Percentiles rank a stretch among this genome's conserved stretches.
These are phyloP conservation scores for Sitophilus oryzae DNA, from an alignment of 1,140 invertebrate species.

Conservation along the genomic window DNA sequence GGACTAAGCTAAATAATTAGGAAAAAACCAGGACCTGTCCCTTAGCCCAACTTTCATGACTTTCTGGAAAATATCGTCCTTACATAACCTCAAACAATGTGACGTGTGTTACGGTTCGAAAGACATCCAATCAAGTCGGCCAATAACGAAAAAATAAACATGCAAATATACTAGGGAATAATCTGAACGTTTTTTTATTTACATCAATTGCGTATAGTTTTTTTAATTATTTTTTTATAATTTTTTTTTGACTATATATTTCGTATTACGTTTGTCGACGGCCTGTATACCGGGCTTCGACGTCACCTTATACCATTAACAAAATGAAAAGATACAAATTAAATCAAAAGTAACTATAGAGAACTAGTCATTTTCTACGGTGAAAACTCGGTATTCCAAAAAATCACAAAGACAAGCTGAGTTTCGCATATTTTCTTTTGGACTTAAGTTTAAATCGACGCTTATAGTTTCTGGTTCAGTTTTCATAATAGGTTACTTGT, in stretches of 20 bases:
- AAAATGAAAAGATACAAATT: conserved; percentile 14
- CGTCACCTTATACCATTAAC: conserved; percentile 27
- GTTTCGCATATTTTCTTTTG: conserved; percentile 33
- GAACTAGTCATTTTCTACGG: conserved; percentile 32
- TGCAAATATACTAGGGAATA: conserved; percentile 38
- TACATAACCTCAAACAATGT: neutral
- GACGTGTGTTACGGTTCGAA: neutral
- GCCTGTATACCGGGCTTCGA: conserved; percentile 26
- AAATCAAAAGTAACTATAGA: conserved; percentile 29
- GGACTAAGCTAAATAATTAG: neutral
- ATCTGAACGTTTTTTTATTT: conserved; percentile 35
- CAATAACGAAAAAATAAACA: conserved; percentile 31
- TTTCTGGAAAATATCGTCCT: neutral
- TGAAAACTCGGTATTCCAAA: conserved; percentile 37
- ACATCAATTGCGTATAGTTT: conserved; percentile 34
- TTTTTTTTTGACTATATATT: conserved; percentile 12
- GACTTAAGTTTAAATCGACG: conserved; percentile 37
- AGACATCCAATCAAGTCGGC: conserved; percentile 22
- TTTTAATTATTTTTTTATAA: neutral
- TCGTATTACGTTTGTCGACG: conserved; percentile 12
- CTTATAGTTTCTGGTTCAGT: conserved; percentile 32
- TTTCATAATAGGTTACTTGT: conserved; percentile 33
- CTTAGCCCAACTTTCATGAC: too few species aligned
- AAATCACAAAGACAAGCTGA: conserved; percentile 40
- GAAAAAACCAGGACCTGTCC: too few species aligned